A percentile compares a stretch with the other conserved stretches of the same genome.
Conservation (phyloP, 2,888 invertebrate species). For the Blera fallax region DNA sequence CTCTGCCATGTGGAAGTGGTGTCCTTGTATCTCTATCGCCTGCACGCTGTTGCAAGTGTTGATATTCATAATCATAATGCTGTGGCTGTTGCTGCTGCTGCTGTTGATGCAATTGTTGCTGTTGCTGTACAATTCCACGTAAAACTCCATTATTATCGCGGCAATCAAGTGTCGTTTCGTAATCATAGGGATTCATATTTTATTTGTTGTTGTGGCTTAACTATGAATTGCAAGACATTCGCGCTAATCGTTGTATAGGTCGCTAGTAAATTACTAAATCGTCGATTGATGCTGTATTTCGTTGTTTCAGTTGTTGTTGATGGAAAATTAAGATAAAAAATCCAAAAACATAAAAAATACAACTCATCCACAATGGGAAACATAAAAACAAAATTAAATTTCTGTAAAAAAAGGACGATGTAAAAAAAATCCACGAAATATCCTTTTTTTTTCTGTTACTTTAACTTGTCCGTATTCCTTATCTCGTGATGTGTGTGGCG, state of each 20-base stretch:
- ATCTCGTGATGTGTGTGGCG: not conserved
- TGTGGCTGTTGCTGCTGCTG: conserved; percentile 73
- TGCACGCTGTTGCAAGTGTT: conserved; percentile 79
- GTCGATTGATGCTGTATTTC: not conserved
- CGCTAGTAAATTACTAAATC: not conserved
- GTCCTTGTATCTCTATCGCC: conserved; percentile 76
- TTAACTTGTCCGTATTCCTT: conserved; percentile 27
- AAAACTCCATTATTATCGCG: conserved; percentile 79
- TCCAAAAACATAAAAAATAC: conserved; percentile 71
- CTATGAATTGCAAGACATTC: conserved; percentile 79
- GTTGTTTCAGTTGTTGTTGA: conserved; percentile 44
- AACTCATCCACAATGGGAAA: conserved; percentile 61
- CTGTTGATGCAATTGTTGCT: conserved; percentile 74
- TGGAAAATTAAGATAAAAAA: conserved; percentile 70
- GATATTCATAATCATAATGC: conserved; percentile 81
- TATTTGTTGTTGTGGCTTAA: conserved; percentile 76
- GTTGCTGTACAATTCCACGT: conserved; percentile 77
- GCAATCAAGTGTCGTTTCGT: conserved; percentile 82
- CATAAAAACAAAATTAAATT: conserved; percentile 64
- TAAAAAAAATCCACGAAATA: conserved; percentile 27
- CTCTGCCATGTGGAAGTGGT: conserved; percentile 80
- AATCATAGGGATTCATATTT: conserved; percentile 82
- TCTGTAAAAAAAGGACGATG: conserved; percentile 36
- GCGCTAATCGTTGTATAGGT: conserved; percentile 77
- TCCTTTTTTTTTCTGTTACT: conserved; percentile 12